These are phyloP conservation scores for Phataginus tricuspis DNA, from an alignment of 2,797 vertebrate genomes.

Conservation along the genomic window DNA sequence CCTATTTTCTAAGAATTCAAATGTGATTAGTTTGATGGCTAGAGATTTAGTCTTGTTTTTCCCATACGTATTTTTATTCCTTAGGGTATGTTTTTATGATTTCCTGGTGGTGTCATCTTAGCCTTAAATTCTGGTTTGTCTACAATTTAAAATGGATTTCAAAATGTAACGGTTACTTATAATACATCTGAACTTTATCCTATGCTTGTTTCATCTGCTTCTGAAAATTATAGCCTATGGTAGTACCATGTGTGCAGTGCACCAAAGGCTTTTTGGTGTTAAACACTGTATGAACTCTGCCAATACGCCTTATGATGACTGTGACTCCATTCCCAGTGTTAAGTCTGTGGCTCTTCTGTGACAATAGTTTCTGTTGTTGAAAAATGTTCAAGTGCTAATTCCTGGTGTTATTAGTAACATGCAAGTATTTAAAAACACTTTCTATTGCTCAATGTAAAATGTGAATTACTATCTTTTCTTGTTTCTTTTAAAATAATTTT, in stretches of 20 bases:
- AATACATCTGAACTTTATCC: background rate
- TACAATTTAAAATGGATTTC: conserved; percentile 14
- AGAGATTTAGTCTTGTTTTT: background rate
- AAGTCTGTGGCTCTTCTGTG: background rate
- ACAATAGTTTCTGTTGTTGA: background rate
- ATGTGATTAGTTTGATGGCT: background rate
- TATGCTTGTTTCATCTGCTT: background rate
- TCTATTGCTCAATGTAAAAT: background rate
- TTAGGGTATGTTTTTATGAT: background rate
- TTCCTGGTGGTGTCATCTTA: conserved; percentile 20
- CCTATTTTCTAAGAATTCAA: background rate
- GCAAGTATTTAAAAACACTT: background rate
- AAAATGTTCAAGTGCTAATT: background rate
- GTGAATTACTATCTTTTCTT: background rate
- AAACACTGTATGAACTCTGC: background rate
- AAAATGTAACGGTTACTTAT: background rate
- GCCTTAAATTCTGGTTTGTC: background rate
- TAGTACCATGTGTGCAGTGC: no score
- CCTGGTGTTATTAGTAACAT: background rate
- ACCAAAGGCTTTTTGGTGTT: background rate
- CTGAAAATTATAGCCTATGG: background rate
- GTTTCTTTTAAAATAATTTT: background rate
- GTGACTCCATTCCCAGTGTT: background rate
- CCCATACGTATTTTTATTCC: background rate
- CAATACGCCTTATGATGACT: background rate